Conservation (phyloP, 2,888 invertebrate species). For the Pristionchus entomophagus region DNA sequence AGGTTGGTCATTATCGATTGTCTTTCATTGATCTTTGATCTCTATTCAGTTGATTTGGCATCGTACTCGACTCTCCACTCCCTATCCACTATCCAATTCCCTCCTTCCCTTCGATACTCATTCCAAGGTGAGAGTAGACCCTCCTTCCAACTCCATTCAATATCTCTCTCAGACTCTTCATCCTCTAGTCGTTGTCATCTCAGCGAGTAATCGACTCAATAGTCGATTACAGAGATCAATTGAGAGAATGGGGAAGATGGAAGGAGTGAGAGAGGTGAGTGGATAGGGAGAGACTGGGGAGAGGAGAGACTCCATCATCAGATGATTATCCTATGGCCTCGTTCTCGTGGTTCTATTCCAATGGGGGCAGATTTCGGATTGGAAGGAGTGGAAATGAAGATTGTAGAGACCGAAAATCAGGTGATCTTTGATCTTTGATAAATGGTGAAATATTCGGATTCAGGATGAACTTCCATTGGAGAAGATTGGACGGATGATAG, state of each 20-base stretch:
- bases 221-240: conserved; percentile 29
- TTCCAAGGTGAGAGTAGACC: background rate
- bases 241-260: background rate
- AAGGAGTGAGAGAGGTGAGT: conserved; percentile 32
- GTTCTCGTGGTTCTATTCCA: conserved; percentile 46
- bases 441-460: background rate
- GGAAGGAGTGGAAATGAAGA: background rate
- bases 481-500: background rate
- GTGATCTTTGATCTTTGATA: background rate
- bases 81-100: conserved; percentile 1
- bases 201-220: background rate
- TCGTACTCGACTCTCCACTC: background rate
- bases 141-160: background rate
- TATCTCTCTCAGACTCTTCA: background rate
- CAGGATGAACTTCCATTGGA: conserved; percentile 33
- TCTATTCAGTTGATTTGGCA: conserved; percentile 9
- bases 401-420: conserved; percentile 23
- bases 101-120: conserved; percentile 37
- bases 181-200: conserved; percentile 26
- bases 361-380: conserved; percentile 51
- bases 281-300: background rate
- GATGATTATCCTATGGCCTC: conserved; percentile 52
- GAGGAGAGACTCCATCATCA: background rate
- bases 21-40: background rate
- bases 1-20: conserved; percentile 12